A percentile compares a stretch with the other conserved stretches of the same genome.
These are phyloP conservation scores for Zenarchopterus dispar DNA, from an alignment of 2,797 vertebrate species.

Conservation along the genomic window DNA sequence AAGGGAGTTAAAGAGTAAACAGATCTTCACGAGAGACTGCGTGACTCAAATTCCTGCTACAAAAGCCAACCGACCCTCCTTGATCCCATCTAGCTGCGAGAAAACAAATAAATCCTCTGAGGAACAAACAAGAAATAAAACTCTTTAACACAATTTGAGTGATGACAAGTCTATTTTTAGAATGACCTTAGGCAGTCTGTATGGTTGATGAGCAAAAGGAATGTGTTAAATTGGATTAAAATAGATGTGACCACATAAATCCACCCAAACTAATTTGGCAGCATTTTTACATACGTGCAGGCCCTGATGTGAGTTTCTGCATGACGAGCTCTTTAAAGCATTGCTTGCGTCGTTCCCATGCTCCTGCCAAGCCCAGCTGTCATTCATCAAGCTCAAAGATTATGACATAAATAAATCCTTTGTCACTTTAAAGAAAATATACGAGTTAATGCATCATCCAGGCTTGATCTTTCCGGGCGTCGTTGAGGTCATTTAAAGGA, in stretches of 20 bases:
- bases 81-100: constrained; percentile 8
- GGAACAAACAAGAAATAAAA: constrained; percentile 12
- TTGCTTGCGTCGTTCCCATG: not conserved
- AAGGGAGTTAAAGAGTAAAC: too few species aligned
- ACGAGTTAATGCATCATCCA: constrained; percentile 32
- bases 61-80: constrained; percentile 17
- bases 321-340: constrained; percentile 26
- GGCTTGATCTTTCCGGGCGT: constrained; percentile 38
- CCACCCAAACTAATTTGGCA: constrained; percentile 8
- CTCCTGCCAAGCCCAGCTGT: constrained; percentile 10
- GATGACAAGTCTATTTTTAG: constrained; percentile 7
- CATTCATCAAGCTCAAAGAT: constrained; percentile 18
- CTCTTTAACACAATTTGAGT: constrained; percentile 1
- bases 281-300: constrained; percentile 13
- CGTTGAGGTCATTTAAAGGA: constrained; percentile 54
- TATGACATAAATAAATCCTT: constrained; percentile 36
- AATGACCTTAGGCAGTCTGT: not conserved
- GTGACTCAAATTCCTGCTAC: constrained; percentile 29
- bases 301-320: constrained; percentile 33
- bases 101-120: constrained; percentile 7
- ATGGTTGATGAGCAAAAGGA: constrained; percentile 7
- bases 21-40: constrained; percentile 16
- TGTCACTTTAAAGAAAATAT: constrained; percentile 37
- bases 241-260: constrained; percentile 1
- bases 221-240: constrained; percentile 4